phyloP scores from a whole-genome alignment of 2,113 vertebrate species.

The Oreocharis arfaki region DNA sequence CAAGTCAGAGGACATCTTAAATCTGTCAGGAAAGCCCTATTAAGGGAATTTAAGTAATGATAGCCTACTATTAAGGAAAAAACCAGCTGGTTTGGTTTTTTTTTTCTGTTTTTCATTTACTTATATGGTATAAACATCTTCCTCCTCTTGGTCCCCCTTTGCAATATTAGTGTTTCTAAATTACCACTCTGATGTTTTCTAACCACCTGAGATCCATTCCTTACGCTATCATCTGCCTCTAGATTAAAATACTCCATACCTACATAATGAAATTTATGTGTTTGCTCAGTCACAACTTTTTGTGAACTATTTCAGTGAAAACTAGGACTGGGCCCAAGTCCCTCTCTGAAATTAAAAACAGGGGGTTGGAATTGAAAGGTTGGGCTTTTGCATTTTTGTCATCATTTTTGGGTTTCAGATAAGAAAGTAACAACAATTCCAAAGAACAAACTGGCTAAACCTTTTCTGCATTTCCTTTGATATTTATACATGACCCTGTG shows the following conservation, averaged over 20 bases:
- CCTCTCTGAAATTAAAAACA: not conserved
- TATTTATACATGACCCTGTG: not conserved
- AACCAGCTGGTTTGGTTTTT: fast-evolving
- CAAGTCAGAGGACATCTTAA: not conserved
- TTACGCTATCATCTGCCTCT: not conserved
- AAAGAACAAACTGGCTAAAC: not conserved
- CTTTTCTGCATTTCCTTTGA: not conserved
- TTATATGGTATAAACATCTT: not conserved
- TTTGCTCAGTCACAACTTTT: not conserved
- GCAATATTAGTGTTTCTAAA: not conserved
- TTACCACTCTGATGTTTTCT: not conserved
- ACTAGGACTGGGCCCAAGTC: not conserved
- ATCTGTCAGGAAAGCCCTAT: not conserved
- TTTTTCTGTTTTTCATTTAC: not conserved
- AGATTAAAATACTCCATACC: not conserved
- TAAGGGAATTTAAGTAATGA: not conserved
- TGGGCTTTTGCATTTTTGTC: not conserved
- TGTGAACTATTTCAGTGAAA: not conserved
- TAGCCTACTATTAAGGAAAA: not conserved
- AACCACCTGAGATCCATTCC: not conserved
- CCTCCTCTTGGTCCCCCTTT: not conserved
- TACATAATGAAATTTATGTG: not conserved
- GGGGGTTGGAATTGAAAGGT: not conserved
- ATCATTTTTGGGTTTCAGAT: not conserved
- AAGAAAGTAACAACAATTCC: not conserved